A percentile compares a stretch with the other conserved stretches of the same genome.
phyloP scores from a whole-genome alignment of 2,113 vertebrate genomes.

The Gymnocephalus cernua region DNA sequence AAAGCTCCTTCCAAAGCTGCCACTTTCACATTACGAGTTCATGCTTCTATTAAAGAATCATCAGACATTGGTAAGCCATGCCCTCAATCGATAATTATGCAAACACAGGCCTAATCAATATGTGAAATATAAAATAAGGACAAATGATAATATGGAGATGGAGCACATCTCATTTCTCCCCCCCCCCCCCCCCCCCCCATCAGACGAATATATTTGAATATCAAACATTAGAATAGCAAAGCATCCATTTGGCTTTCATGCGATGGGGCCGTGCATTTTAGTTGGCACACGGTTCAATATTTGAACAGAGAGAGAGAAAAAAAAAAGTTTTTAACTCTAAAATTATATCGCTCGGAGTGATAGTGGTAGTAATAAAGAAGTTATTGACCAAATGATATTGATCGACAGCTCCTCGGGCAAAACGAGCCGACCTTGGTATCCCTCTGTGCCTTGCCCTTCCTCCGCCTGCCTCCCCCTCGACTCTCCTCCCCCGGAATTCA shows the following conservation, averaged over 20 bases:
- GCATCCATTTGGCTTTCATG: conserved; percentile 69
- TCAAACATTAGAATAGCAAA: conserved; percentile 70
- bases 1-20: conserved; percentile 56
- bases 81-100: conserved; percentile 76
- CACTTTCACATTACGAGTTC: conserved; percentile 53
- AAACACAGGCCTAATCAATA: conserved; percentile 69
- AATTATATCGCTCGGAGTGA: conserved; percentile 97
- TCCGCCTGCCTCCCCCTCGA: conserved; percentile 88
- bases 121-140: conserved; percentile 71
- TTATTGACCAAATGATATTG: conserved; percentile 99
- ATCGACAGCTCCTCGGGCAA: conserved; percentile 97
- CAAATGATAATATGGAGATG: conserved; percentile 58
- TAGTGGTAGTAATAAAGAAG: conserved; percentile 99
- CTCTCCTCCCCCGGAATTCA: conserved; percentile 92
- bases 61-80: conserved; percentile 60
- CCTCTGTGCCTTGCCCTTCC: conserved; percentile 94
- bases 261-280: conserved; percentile 70
- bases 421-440: conserved; percentile 96
- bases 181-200: not conserved
- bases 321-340: conserved; percentile 92
- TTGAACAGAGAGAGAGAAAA: conserved; percentile 81
- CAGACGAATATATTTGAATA: conserved; percentile 66
- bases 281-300: conserved; percentile 94
- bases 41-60: conserved; percentile 62
- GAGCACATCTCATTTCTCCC: conserved; percentile 36